phyloP scores from a whole-genome alignment of 2,113 vertebrate species.

The Lontra canadensis region DNA sequence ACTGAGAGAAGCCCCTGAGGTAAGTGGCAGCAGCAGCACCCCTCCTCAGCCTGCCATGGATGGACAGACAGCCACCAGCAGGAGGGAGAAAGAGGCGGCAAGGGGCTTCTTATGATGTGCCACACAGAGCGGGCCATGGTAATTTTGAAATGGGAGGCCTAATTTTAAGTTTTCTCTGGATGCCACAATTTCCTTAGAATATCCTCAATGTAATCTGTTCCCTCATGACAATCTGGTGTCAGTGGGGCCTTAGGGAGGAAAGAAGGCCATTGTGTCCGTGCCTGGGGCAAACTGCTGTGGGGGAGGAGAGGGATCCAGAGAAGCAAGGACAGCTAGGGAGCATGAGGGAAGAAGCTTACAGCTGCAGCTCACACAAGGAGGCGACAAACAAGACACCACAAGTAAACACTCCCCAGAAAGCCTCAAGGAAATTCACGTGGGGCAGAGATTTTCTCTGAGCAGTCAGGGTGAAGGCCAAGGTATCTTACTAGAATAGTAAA shows the following conservation, averaged over 20 bases:
- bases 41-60: not conserved
- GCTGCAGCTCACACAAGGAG: not conserved
- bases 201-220: not conserved
- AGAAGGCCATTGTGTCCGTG: not conserved
- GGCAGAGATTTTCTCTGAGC: not conserved
- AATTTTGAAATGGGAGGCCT: not conserved
- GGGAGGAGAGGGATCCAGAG: not conserved
- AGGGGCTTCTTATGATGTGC: not conserved
- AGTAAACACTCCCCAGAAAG: not conserved
- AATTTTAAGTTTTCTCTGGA: not conserved
- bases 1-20: not conserved
- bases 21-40: rapidly evolving
- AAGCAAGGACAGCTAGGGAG: not conserved
- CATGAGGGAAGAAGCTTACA: not conserved
- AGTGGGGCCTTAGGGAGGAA: not conserved
- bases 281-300: not conserved
- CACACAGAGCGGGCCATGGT: not conserved
- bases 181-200: not conserved
- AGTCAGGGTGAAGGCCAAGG: not conserved
- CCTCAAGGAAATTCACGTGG: not conserved
- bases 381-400: no score
- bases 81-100: not conserved
- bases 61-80: no score
- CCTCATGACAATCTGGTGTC: not conserved
- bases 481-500: not conserved